Evolutionary conservation across 2,888 invertebrate genomes (phyloP), one percentile per base, ranked within the genome.

Genomic region (Spilarctia lutea): DNA sequence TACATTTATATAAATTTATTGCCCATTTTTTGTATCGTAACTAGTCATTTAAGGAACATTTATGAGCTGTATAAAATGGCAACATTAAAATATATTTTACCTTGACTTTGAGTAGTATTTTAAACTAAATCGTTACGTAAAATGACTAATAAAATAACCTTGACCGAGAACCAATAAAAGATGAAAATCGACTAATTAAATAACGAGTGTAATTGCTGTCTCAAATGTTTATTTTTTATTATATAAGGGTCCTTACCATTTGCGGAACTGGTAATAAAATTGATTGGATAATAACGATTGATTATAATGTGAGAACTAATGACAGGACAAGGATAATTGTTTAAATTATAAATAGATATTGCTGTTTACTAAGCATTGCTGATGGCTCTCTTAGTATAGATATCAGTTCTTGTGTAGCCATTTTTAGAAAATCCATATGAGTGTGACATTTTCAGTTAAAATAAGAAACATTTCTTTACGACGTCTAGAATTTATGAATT

Each of bases 81-180:
- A 63, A 63, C 60, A 63, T 24, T 75, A 73, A 75, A n/a, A 76
- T 56, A 74, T 76, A 75, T 8, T 20, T 11, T 56, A 33, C 83
- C 80, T 76, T 84, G 84, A 84, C 84, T 80, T 84, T 84, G 83
- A 78, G 72, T 75, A 68, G 81, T 69, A 70, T 70, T 63, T 75
- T 42, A 45, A 72, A 81, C 52, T 72, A 76, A 79, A 75, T 75
- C 74, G 75, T 52, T 72, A 39, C 6, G 52, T 27, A 65, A 60
- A 75, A 74, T 84, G 79, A 84, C 73, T 84, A 79, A 84, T 76
- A 69, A 66, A 45, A 77, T 35, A 56, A 73, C 78, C 82, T 84
- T 79, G 81, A 74, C 79, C 60, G 65, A 77, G 81, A 74, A 73
- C 69, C 69, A 73, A 73, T 77, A 83, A 68, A 48, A 67, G 24